Percentiles rank a stretch among this genome's conserved stretches.
Conservation (phyloP, 2,888 invertebrate species). For the Nemotelus nigrinus region DNA sequence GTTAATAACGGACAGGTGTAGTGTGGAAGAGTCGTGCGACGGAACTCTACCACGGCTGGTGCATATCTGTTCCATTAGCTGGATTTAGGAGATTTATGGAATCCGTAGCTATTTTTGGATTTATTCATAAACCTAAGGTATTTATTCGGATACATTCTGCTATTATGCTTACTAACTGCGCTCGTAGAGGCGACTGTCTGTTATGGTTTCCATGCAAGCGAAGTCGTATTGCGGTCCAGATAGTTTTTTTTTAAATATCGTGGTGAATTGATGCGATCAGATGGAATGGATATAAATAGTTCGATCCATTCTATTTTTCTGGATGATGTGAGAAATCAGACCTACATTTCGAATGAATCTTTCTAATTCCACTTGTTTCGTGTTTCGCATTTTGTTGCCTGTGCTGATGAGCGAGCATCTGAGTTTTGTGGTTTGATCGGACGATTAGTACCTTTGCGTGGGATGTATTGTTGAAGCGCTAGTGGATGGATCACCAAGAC, state of each 20-base stretch:
- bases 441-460: too few species aligned
- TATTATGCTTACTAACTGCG: neutral
- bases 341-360: constrained; percentile 18
- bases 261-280: neutral
- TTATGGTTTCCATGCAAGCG: neutral
- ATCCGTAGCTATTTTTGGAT: constrained; percentile 39
- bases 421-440: too few species aligned
- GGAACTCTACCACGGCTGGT: constrained; percentile 23
- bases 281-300: constrained; percentile 17
- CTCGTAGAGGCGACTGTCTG: neutral
- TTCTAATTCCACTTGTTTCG: constrained; percentile 35
- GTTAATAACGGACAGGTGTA: constrained; percentile 1
- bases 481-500: too few species aligned
- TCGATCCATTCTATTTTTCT: neutral
- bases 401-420: neutral
- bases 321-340: neutral
- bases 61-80: constrained; percentile 12
- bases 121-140: constrained; percentile 34
- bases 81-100: constrained; percentile 23
- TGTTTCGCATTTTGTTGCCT: neutral
- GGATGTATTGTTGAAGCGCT: too few species aligned
- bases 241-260: too few species aligned
- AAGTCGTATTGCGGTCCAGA: too few species aligned
- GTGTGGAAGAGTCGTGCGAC: neutral
- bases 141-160: neutral